Percentiles rank a stretch among this genome's conserved stretches.
Evolutionary conservation across 2,888 invertebrate species (phyloP).

Genomic region (Sminthurides aquaticus): DNA sequence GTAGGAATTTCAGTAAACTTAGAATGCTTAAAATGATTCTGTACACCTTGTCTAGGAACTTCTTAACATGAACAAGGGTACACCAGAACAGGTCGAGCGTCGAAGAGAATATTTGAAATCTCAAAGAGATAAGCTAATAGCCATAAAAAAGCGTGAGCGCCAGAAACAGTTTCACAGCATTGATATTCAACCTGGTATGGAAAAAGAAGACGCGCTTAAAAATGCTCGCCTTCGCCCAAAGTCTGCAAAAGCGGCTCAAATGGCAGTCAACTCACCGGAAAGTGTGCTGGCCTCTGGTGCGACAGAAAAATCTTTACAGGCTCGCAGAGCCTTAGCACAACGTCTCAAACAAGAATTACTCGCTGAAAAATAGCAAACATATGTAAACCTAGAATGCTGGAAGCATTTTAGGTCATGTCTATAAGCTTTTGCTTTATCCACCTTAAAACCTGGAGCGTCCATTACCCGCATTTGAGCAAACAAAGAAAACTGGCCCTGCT

Average conservation of each 20-base stretch:
- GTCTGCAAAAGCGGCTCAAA: slow-evolving; percentile 67
- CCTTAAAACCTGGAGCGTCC: too few relatives aligned
- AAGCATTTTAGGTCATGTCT: too few relatives aligned
- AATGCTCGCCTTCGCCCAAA: slow-evolving; percentile 53
- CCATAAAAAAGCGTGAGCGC: slow-evolving; percentile 78
- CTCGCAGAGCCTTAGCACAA: slow-evolving; percentile 74
- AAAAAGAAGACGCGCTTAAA: slow-evolving; percentile 27
- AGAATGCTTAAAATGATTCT: too few relatives aligned
- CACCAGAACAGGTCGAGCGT: slow-evolving; percentile 59
- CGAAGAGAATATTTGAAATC: slow-evolving; percentile 78
- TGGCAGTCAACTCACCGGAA: slow-evolving; percentile 54
- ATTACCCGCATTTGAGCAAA: too few relatives aligned
- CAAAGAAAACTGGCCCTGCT: too few relatives aligned
- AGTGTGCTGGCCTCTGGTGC: slow-evolving; percentile 19
- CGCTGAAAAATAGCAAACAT: slow-evolving; percentile 44
- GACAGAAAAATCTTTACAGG: slow-evolving; percentile 59
- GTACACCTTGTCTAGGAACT: not conserved
- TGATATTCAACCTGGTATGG: slow-evolving; percentile 49
- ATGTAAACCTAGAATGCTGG: too few relatives aligned
- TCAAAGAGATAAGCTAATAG: slow-evolving; percentile 83
- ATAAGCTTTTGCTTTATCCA: too few relatives aligned
- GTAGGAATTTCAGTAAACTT: not conserved
- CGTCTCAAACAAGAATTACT: slow-evolving; percentile 80
- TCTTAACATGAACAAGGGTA: slow-evolving; percentile 5
- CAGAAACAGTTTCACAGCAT: slow-evolving; percentile 64